Conservation (phyloP, 2,888 invertebrate species). For the Drosophila testacea region DNA sequence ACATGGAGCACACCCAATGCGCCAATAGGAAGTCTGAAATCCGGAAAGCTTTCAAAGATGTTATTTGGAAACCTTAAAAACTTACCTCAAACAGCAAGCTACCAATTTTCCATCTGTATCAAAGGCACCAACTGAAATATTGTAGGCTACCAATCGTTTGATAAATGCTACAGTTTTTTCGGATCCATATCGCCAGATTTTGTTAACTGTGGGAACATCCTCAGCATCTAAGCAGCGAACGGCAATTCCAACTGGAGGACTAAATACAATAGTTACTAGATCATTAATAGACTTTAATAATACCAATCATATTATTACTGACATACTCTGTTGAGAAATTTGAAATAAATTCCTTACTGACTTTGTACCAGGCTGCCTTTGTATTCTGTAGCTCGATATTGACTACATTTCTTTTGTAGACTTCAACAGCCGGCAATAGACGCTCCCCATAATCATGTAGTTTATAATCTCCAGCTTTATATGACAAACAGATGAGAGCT, state of each 20-base stretch:
- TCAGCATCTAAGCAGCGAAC: slow-evolving; percentile 51
- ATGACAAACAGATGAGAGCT: slow-evolving; percentile 61
- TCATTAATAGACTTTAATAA: too few relatives aligned
- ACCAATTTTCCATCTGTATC: slow-evolving; percentile 67
- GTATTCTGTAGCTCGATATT: slow-evolving; percentile 8
- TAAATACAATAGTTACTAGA: slow-evolving; percentile 35
- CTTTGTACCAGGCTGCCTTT: slow-evolving; percentile 67
- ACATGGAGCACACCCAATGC: slow-evolving; percentile 21
- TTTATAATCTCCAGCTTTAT: slow-evolving; percentile 2
- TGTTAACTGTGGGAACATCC: slow-evolving; percentile 69
- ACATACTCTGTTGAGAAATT: slow-evolving; percentile 67
- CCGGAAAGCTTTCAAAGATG: not conserved
- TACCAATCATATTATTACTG: not conserved
- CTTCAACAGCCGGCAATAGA: slow-evolving; percentile 50
- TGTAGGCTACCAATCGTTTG: slow-evolving; percentile 62
- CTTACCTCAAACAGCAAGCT: slow-evolving; percentile 80
- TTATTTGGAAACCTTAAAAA: not conserved
- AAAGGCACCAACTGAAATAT: slow-evolving; percentile 76
- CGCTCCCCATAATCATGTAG: slow-evolving; percentile 62
- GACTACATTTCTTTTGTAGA: slow-evolving; percentile 35
- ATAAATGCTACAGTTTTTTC: slow-evolving; percentile 63
- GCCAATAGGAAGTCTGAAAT: slow-evolving; percentile 2
- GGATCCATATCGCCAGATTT: slow-evolving; percentile 72
- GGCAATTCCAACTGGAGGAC: slow-evolving; percentile 64
- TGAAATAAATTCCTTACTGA: slow-evolving; percentile 57